Conservation (phyloP, 2,797 vertebrate species). For the Astyanax mexicanus region DNA sequence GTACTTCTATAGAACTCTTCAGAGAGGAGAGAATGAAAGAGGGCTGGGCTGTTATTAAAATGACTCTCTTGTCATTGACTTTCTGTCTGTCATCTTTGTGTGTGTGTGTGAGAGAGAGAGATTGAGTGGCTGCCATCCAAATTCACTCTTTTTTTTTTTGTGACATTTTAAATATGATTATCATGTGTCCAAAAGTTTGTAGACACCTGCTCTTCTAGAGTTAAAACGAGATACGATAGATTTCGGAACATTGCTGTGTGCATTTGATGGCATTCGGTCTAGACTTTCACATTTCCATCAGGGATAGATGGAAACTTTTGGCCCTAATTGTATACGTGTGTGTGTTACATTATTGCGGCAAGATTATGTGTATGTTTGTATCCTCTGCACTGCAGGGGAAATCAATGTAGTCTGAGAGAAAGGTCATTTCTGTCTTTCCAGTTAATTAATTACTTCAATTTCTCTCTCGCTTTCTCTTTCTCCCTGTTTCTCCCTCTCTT, state of each 20-base stretch:
- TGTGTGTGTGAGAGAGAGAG: too few species aligned
- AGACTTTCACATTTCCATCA: too few species aligned
- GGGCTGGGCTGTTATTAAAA: neutral
- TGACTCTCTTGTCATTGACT: neutral
- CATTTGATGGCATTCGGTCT: too few species aligned
- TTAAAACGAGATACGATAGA: too few species aligned
- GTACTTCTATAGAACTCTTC: neutral
- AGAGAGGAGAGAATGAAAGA: neutral
- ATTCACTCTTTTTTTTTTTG: too few species aligned
- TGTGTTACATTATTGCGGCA: neutral
- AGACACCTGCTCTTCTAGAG: too few species aligned
- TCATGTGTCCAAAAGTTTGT: neutral
- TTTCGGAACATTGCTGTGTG: too few species aligned
- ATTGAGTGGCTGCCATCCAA: too few species aligned
- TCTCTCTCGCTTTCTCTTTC: neutral
- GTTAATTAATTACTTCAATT: slow-evolving; percentile 41
- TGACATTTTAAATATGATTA: too few species aligned
- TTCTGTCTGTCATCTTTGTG: neutral
- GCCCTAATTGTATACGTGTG: neutral
- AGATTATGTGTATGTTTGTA: too few species aligned
- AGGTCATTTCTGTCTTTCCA: slow-evolving; percentile 40
- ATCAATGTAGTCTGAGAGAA: slow-evolving; percentile 31
- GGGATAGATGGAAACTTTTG: too few species aligned
- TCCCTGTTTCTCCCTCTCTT: neutral
- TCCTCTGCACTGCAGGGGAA: slow-evolving; percentile 4